These are phyloP conservation scores for Euzophera pinguis DNA, from an alignment of 2,888 invertebrate genomes.

Conservation along the genomic window DNA sequence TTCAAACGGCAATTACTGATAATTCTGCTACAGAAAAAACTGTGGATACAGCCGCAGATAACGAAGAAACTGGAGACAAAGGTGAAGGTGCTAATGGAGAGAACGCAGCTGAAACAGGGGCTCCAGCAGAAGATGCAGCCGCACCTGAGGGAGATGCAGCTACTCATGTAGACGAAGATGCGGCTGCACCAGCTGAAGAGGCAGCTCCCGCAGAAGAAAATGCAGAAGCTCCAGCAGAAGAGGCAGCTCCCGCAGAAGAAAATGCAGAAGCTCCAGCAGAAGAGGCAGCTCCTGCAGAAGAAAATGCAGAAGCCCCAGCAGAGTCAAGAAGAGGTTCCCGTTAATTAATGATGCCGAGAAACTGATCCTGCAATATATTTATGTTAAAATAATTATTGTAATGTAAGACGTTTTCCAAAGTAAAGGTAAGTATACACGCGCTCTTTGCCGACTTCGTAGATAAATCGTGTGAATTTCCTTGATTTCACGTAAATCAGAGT, in stretches of 20 bases:
- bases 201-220: neutral
- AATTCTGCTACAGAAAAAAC: neutral
- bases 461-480: neutral
- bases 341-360: neutral
- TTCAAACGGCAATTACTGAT: neutral
- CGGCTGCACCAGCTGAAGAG: neutral
- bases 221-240: neutral
- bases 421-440: no score
- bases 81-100: neutral
- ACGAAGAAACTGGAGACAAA: neutral
- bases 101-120: neutral
- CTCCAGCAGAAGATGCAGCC: neutral
- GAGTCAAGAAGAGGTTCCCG: neutral
- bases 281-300: neutral
- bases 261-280: neutral
- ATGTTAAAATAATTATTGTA: no score
- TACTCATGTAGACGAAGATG: neutral
- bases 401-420: no score
- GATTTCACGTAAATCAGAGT: conserved; percentile 14
- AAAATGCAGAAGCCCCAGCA: neutral
- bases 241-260: neutral
- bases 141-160: neutral
- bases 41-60: neutral
- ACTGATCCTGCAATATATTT: no score
- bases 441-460: neutral